Evolutionary conservation across 2,797 vertebrate species (phyloP), one percentile per base, ranked within the genome.

Genomic region (Diglossa cyanea): DNA sequence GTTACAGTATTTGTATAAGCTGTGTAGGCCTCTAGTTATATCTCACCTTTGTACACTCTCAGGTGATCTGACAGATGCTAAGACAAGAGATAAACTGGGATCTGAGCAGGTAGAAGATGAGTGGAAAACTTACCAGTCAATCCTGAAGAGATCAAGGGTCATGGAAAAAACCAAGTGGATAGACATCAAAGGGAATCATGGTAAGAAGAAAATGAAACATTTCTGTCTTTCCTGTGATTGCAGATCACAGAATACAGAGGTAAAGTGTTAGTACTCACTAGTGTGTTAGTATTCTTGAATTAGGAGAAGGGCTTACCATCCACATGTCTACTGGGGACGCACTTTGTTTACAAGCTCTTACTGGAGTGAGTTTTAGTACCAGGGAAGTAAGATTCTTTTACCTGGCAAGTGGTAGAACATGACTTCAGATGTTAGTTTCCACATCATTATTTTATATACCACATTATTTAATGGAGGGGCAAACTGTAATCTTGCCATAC

Each of bases 1-100:
- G 9, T 78, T 66, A 62, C 18, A 58, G 31, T 44, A 17, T 35
- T 68, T 65, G 13, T 82, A n/a, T 63, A n/a, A 84, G 53, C 81
- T 93, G 20, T 67, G 30, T 33, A 58, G 20, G 47, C 53, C 35
- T 94, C 14, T 81, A 9, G 48, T 70, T 93, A 24, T 45, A 26
- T 75, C 93, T 90, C 72, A 21, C 25, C 35, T 92, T 47, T 92
- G 13, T 94, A 45, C 67, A 30, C 86, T 85, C 77, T 30, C 95
- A 99, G 99, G 99, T 76, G 99, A 99, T 94, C 97, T 99, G 94
- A 99, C 99, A 23, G 99, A 99, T 92, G 99, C 98, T 6, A 99
- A 99, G 97, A 99, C 99, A 6, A 98, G 98, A 96, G 99, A 98
- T 95, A 98, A 98, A 94, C 91, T 99, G 95, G 99, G 99, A 28